phyloP scores from a whole-genome alignment of 2,113 vertebrate species.

The Xiphorhynchus elegans region DNA sequence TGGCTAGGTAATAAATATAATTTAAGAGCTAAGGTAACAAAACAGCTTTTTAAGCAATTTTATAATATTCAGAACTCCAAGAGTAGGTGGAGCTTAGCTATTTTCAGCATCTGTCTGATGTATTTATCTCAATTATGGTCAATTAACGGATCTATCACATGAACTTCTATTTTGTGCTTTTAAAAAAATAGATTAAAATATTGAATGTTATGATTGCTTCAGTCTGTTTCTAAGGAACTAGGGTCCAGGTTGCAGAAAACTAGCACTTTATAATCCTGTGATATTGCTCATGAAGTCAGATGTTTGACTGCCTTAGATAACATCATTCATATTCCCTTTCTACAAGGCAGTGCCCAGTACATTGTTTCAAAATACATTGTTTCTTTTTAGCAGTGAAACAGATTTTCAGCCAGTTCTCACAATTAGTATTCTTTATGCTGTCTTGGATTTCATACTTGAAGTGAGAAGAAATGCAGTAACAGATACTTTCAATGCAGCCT shows the following conservation, averaged over 20 bases:
- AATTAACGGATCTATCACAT: not conserved
- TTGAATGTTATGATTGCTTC: not conserved
- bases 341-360: not conserved
- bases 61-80: not conserved
- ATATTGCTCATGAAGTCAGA: not conserved
- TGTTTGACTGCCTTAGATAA: not conserved
- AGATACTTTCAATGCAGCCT: not conserved
- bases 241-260: not conserved
- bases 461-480: not conserved
- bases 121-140: not conserved
- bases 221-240: not conserved
- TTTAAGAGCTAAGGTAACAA: not conserved
- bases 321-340: not conserved
- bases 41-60: not conserved
- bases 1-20: not conserved
- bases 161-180: not conserved
- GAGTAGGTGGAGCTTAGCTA: not conserved
- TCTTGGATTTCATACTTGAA: not conserved
- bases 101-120: not conserved
- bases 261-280: not conserved
- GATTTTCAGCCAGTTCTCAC: not conserved
- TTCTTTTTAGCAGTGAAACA: not conserved
- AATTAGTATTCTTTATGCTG: not conserved
- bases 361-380: not conserved
- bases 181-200: not conserved